phyloP scores from a whole-genome alignment of 2,888 invertebrate species.

The Drosophila prolongata region DNA sequence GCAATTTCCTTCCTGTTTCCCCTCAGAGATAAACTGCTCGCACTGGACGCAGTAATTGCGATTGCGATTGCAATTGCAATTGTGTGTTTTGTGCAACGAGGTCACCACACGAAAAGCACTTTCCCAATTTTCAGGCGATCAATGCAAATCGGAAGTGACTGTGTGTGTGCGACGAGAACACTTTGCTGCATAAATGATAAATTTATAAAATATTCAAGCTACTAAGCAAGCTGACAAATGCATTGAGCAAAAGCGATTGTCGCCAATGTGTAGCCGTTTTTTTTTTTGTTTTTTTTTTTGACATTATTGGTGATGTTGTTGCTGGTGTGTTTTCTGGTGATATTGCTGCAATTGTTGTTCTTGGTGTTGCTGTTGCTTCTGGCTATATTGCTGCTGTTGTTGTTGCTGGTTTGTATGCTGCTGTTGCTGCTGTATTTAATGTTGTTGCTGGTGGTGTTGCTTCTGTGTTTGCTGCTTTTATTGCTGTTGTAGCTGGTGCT shows the following conservation, averaged over 20 bases:
- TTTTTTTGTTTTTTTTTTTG: neutral
- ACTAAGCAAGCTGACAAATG: constrained; percentile 54
- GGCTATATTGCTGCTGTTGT: neutral
- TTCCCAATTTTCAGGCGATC: constrained; percentile 74
- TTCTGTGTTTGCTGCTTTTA: neutral
- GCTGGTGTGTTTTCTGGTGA: constrained; percentile 19
- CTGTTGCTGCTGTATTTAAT: constrained; percentile 34
- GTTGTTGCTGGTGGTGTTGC: neutral
- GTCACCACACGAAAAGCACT: constrained; percentile 52
- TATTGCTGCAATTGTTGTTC: neutral
- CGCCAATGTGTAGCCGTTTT: constrained; percentile 19
- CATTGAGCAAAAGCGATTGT: constrained; percentile 51
- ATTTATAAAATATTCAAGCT: constrained; percentile 33
- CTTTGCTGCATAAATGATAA: constrained; percentile 56
- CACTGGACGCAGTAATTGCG: constrained; percentile 50
- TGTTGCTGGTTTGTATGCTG: neutral
- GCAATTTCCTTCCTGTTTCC: constrained; percentile 70
- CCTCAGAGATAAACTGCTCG: constrained; percentile 51
- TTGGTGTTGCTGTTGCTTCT: constrained; percentile 8
- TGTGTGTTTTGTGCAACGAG: constrained; percentile 18
- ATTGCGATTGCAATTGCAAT: constrained; percentile 42
- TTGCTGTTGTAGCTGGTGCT: constrained; percentile 31
- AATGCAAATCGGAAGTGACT: constrained; percentile 75
- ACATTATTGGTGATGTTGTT: constrained; percentile 18
- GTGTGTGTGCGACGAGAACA: constrained; percentile 60